A percentile compares a stretch with the other conserved stretches of the same genome.
phyloP scores from a whole-genome alignment of 1,140 invertebrate species.

The Ceratitis capitata region DNA sequence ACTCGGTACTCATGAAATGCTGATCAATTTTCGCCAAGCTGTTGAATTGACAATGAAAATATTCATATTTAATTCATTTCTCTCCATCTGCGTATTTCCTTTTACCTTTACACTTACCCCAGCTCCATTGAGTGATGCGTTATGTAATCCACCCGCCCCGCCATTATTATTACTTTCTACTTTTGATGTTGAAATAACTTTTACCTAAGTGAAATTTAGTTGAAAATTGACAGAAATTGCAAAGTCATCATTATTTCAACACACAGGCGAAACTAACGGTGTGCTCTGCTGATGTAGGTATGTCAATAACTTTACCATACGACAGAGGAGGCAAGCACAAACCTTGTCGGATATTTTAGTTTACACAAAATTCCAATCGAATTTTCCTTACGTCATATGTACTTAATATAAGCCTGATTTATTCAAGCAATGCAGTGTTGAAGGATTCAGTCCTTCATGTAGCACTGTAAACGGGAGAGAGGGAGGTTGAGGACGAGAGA shows the following conservation, averaged over 20 bases:
- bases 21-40: slow-evolving; percentile 7
- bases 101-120: not conserved
- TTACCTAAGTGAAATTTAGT: slow-evolving; percentile 13
- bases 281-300: not conserved
- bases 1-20: not conserved
- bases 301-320: too few relatives aligned
- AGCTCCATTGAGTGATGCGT: not conserved
- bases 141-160: not conserved
- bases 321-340: too few relatives aligned
- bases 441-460: too few relatives aligned
- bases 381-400: not conserved
- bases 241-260: slow-evolving; percentile 7
- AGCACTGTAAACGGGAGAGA: too few relatives aligned
- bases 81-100: too few relatives aligned
- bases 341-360: slow-evolving; percentile 7
- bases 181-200: not conserved
- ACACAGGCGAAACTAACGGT: not conserved
- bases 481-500: too few relatives aligned
- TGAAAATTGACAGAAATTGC: slow-evolving; percentile 22
- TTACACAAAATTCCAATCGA: not conserved
- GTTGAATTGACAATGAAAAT: slow-evolving; percentile 16
- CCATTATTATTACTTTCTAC: not conserved
- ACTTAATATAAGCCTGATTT: not conserved
- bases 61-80: not conserved
- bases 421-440: not conserved